phyloP scores from a whole-genome alignment of 1,140 invertebrate species.

The Ceratina australensis region DNA sequence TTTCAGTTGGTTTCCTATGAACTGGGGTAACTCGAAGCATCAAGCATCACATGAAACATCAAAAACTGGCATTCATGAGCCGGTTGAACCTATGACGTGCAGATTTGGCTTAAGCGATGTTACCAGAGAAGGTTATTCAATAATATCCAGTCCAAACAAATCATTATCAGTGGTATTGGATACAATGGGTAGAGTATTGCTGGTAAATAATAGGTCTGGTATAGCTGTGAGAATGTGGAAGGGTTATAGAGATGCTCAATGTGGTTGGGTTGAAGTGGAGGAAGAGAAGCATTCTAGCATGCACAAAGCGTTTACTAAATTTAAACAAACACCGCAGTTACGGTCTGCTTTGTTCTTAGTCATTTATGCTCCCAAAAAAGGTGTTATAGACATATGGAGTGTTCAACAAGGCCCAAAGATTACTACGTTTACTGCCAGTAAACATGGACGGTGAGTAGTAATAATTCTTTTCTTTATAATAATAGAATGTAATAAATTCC shows the following conservation, averaged over 20 bases:
- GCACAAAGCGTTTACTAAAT: constrained; percentile 75
- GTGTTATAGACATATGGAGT: constrained; percentile 92
- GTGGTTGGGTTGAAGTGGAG: constrained; percentile 91
- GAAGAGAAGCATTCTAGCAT: constrained; percentile 81
- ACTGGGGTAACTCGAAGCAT: constrained; percentile 78
- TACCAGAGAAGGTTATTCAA: constrained; percentile 85
- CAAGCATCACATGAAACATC: constrained; percentile 64
- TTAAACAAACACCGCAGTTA: constrained; percentile 67
- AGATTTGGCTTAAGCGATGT: constrained; percentile 92
- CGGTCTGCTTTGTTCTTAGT: constrained; percentile 88
- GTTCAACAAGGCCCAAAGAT: constrained; percentile 92
- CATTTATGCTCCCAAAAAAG: constrained; percentile 91
- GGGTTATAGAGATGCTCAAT: constrained; percentile 96
- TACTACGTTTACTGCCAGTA: constrained; percentile 93
- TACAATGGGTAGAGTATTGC: constrained; percentile 90
- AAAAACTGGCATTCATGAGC: constrained; percentile 77
- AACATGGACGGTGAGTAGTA: constrained; percentile 83
- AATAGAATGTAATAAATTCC: too few species aligned
- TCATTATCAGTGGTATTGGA: constrained; percentile 91
- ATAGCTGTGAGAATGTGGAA: constrained; percentile 93
- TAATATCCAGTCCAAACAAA: constrained; percentile 89
- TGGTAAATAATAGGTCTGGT: constrained; percentile 90
- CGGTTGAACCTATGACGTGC: constrained; percentile 84
- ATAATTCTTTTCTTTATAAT: not conserved
- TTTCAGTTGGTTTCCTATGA: constrained; percentile 79